Percentiles rank a stretch among this genome's conserved stretches.
These are phyloP conservation scores for Phataginus tetradactyla DNA, from an alignment of 2,797 vertebrate species.

Conservation along the genomic window DNA sequence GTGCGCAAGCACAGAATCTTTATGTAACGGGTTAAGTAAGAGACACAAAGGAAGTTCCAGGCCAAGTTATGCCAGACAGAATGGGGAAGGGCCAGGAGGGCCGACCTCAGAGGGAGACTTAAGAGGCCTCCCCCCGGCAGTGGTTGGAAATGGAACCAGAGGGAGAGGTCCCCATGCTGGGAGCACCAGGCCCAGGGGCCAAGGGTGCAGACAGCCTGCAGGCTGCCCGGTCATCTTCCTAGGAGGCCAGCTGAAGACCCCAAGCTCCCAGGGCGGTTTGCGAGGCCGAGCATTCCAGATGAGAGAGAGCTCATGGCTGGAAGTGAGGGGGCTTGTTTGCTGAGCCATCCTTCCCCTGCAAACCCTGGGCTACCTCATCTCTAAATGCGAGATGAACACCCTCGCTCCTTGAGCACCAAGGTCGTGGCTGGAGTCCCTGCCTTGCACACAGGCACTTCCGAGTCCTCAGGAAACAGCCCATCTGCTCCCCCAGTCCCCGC, in stretches of 20 bases:
- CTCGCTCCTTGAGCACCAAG: neutral
- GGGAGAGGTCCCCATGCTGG: neutral
- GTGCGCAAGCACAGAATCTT: neutral
- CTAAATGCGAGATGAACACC: neutral
- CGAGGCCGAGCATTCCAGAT: neutral
- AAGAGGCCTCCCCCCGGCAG: neutral
- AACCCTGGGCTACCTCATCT: neutral
- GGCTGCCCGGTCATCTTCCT: neutral
- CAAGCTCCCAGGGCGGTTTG: neutral
- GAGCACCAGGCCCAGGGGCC: neutral
- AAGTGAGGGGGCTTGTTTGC: neutral
- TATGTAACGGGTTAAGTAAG: neutral
- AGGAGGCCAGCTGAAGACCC: neutral
- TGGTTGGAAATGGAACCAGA: neutral
- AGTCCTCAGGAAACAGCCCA: neutral
- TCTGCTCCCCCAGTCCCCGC: neutral
- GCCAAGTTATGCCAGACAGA: neutral
- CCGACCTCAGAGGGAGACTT: fast-evolving
- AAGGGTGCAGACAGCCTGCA: neutral
- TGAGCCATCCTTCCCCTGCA: neutral
- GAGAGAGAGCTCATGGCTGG: neutral
- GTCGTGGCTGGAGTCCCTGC: neutral
- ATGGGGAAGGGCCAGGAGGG: neutral
- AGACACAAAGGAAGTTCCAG: neutral
- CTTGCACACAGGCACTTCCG: neutral